Evolutionary conservation across 2,888 invertebrate species (phyloP).

Genomic region (Criorhina ranunculi): DNA sequence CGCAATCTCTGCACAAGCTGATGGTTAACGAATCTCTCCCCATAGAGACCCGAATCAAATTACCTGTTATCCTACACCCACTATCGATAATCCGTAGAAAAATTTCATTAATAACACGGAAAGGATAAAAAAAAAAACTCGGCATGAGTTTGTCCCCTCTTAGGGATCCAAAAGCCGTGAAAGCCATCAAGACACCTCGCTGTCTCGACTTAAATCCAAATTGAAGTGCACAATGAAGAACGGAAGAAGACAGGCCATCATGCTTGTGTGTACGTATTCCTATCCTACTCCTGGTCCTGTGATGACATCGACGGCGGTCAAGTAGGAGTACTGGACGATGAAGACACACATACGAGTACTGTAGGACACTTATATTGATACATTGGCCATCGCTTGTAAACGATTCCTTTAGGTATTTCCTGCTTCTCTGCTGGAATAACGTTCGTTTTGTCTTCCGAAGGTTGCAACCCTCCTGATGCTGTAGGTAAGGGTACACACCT

Average conservation of each 20-base stretch:
- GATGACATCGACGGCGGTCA: constrained; percentile 63
- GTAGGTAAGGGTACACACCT: constrained; percentile 50
- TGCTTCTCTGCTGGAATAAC: constrained; percentile 46
- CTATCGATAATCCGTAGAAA: constrained; percentile 71
- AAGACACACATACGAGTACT: constrained; percentile 55
- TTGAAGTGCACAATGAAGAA: constrained; percentile 61
- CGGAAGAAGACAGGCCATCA: constrained; percentile 66
- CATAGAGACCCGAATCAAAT: constrained; percentile 72
- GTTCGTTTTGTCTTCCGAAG: constrained; percentile 32
- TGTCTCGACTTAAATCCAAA: constrained; percentile 58
- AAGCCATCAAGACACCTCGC: constrained; percentile 68
- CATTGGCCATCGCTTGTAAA: constrained; percentile 34
- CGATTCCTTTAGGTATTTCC: constrained; percentile 56
- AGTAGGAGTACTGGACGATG: constrained; percentile 44
- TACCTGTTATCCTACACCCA: constrained; percentile 74
- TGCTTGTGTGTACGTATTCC: constrained; percentile 21
- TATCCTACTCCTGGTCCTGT: constrained; percentile 3
- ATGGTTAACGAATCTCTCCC: constrained; percentile 53
- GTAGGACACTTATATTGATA: constrained; percentile 53
- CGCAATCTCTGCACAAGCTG: constrained; percentile 54
- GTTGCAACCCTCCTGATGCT: constrained; percentile 35
- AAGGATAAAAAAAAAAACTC: constrained; percentile 34
- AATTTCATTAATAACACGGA: constrained; percentile 70
- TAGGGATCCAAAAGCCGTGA: constrained; percentile 32
- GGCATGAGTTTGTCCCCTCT: constrained; percentile 7